Evolutionary conservation across 2,888 invertebrate species (phyloP).

Genomic region (Dicyrtoma fusca): DNA sequence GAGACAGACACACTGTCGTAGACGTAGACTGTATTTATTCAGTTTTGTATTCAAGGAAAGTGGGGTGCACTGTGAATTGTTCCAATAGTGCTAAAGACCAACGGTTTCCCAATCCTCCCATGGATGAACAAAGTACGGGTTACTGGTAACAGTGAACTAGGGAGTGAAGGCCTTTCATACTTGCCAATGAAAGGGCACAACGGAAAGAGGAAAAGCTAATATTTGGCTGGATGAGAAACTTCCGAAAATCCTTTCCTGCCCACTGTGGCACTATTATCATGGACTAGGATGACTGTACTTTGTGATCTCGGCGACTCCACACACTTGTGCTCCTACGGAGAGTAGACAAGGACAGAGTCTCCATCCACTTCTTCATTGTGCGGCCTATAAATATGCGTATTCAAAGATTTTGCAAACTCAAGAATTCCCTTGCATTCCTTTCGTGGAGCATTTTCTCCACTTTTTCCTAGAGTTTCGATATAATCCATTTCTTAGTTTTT

Average conservation of each 20-base stretch:
- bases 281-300: neutral
- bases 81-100: neutral
- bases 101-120: neutral
- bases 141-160: no score
- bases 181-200: slow-evolving; percentile 19
- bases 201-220: slow-evolving; percentile 35
- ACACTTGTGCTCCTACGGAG: neutral
- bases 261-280: slow-evolving; percentile 21
- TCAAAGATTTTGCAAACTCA: neutral
- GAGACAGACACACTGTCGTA: no score
- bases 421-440: neutral
- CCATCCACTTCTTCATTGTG: neutral
- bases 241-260: slow-evolving; percentile 30
- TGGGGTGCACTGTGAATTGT: neutral
- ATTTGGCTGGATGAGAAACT: slow-evolving; percentile 35
- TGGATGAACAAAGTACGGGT: neutral
- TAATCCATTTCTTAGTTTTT: no score
- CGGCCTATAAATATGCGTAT: slow-evolving; percentile 6
- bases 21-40: no score
- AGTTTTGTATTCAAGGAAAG: neutral
- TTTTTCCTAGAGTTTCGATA: neutral
- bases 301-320: neutral
- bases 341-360: neutral
- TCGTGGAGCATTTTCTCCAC: neutral
- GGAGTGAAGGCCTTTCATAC: neutral